These are phyloP conservation scores for Tetrax tetrax DNA, from an alignment of 2,113 vertebrate species.

Conservation along the genomic window DNA sequence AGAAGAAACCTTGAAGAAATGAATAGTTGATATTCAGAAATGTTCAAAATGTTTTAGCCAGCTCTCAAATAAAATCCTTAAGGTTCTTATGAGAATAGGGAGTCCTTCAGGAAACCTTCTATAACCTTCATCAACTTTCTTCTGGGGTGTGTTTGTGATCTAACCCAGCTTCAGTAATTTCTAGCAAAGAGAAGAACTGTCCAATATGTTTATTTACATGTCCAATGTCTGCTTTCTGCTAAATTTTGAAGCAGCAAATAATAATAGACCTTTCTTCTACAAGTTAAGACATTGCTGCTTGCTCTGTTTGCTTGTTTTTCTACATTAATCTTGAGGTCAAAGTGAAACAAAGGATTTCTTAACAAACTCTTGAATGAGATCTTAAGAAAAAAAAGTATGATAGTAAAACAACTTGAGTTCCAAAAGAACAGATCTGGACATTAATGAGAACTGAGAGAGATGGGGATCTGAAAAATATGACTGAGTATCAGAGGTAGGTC, in stretches of 20 bases:
- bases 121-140: not conserved
- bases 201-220: not conserved
- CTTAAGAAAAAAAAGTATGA: not conserved
- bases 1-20: not conserved
- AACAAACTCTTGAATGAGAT: not conserved
- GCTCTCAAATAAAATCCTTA: not conserved
- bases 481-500: not conserved
- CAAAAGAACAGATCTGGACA: not conserved
- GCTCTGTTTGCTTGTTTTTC: not conserved
- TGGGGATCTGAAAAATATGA: not conserved
- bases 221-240: not conserved
- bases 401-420: not conserved
- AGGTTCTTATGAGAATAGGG: not conserved
- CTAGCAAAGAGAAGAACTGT: not conserved
- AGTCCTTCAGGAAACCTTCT: not conserved
- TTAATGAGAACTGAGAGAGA: not conserved
- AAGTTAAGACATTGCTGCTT: not conserved
- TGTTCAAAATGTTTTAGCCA: not conserved
- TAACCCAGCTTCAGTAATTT: not conserved
- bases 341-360: not conserved
- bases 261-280: not conserved
- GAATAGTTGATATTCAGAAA: not conserved
- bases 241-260: not conserved
- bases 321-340: not conserved
- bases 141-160: not conserved